Base-by-base conservation (phyloP, 2,113 vertebrate genomes). In the Albula goreensis region DNA sequence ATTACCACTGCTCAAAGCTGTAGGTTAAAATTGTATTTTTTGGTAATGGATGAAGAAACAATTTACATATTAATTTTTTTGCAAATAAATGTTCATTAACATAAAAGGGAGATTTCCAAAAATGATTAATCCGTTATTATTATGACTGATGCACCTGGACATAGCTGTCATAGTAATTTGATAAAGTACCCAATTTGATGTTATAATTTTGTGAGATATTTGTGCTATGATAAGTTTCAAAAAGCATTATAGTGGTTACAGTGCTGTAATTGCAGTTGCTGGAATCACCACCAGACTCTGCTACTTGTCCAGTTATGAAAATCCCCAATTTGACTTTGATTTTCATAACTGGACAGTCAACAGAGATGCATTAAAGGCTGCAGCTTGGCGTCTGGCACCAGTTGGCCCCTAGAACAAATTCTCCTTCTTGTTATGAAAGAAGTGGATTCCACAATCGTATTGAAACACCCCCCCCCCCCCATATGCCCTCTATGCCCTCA, bases 401-500 rank as follows among this genome's bases (percentile, higher is more conserved):
- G 31, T 41, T 41, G 83, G 70, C 66, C 25, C 70, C n/a, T 74
- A n/a, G n/a, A 74, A 22, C n/a, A 31, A 10, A 8, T 83, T n/a
- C 12, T 48, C 5, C 53, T 83, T 60, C n/a, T 31, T 41, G 11
- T 80, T 80, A 25, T 48, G 48, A 19, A 57, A 82, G 52, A 25
- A 83, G 41, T 50, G 57, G 53, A 63, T 83, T 85, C 78, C 87
- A 83, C 81, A 85, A 80, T 88, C 89, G 56, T 51, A 13, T 50
- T 13, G 7, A 83, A 60, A 7, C 49, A 5, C 7, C 25, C 87
- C 17, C 49, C 53, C 17, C 31, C n/a, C 41, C 60, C 60, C 50
- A 25, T 10, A 5, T 51, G 12, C 74, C 82, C 22, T 6, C 10
- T 25, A 83, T 88, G 88, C 90, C 88, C 86, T 88, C 77, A 87